These are phyloP conservation scores for Acanthoscelides obtectus DNA, from an alignment of 2,888 invertebrate genomes.

Conservation along the genomic window DNA sequence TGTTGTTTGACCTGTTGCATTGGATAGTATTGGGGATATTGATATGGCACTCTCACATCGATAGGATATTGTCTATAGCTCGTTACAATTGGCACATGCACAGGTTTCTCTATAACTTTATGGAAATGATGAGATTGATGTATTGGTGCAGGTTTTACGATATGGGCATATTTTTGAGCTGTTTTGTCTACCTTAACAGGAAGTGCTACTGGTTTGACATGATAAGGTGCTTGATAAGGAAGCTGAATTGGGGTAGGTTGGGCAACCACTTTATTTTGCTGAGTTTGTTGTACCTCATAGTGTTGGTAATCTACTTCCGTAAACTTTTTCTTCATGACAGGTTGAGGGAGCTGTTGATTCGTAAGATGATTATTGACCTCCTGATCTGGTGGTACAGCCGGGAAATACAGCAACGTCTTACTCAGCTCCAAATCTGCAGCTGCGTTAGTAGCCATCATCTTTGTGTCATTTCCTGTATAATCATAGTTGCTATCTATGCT, in stretches of 20 bases:
- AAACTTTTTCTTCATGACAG: constrained; percentile 20
- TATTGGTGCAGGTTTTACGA: constrained; percentile 41
- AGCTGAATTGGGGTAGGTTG: constrained; percentile 41
- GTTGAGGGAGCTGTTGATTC: constrained; percentile 19
- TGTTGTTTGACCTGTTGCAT: constrained; percentile 31
- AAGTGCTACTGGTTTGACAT: constrained; percentile 35
- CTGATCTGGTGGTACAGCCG: constrained; percentile 8
- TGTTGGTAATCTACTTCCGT: constrained; percentile 24
- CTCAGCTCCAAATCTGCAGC: constrained; percentile 47
- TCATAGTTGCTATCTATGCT: constrained; percentile 39
- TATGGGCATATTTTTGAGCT: constrained; percentile 44
- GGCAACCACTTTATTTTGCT: constrained; percentile 26
- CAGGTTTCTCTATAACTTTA: constrained; percentile 46
- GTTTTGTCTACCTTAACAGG: constrained; percentile 36
- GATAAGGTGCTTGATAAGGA: constrained; percentile 20
- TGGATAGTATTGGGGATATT: constrained; percentile 36
- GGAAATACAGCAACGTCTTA: constrained; percentile 40
- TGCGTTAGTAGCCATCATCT: constrained; percentile 31
- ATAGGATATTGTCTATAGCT: constrained; percentile 39
- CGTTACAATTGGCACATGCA: constrained; percentile 46
- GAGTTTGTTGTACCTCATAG: constrained; percentile 15
- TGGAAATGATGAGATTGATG: constrained; percentile 33
- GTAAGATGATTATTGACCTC: constrained; percentile 17
- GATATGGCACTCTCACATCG: constrained; percentile 42
- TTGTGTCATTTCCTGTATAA: constrained; percentile 31